These are phyloP conservation scores for Zoroaster sp. DNA, from an alignment of 53 echinoderm and acorn worm species.

Conservation along the genomic window DNA sequence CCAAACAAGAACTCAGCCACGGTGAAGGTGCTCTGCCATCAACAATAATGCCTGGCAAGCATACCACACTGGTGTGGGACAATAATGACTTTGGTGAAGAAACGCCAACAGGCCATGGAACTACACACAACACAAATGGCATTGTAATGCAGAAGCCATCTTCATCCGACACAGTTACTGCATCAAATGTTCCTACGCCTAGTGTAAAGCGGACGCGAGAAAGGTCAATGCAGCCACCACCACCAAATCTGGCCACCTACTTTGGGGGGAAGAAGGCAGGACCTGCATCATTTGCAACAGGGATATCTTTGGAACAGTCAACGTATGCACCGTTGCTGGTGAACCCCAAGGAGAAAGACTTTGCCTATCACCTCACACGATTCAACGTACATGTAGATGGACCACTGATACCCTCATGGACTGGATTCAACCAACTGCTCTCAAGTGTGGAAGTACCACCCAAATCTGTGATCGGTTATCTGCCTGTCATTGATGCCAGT, in stretches of 20 bases:
- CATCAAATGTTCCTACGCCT: neutral
- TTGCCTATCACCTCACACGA: neutral
- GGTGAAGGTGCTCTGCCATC: conserved; percentile 4
- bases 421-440: conserved; percentile 56
- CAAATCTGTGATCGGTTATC: conserved; percentile 53
- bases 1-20: neutral
- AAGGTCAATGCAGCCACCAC: conserved; percentile 48
- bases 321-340: neutral
- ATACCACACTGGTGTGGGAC: conserved; percentile 60
- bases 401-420: conserved; percentile 26
- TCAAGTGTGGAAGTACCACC: conserved; percentile 48
- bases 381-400: no score
- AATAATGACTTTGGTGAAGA: conserved; percentile 59
- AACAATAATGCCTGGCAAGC: neutral
- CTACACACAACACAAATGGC: conserved; percentile 62
- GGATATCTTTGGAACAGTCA: neutral
- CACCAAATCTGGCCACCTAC: conserved; percentile 7
- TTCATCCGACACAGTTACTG: conserved; percentile 28
- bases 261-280: neutral
- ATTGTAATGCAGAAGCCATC: conserved; percentile 65
- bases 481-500: conserved; percentile 67
- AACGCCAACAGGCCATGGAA: conserved; percentile 48
- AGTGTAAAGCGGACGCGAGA: neutral
- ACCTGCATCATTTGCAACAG: neutral
- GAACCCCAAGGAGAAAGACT: neutral